Base-by-base conservation (phyloP, 2,797 vertebrate genomes). In the Pipistrellus pygmaeus region DNA sequence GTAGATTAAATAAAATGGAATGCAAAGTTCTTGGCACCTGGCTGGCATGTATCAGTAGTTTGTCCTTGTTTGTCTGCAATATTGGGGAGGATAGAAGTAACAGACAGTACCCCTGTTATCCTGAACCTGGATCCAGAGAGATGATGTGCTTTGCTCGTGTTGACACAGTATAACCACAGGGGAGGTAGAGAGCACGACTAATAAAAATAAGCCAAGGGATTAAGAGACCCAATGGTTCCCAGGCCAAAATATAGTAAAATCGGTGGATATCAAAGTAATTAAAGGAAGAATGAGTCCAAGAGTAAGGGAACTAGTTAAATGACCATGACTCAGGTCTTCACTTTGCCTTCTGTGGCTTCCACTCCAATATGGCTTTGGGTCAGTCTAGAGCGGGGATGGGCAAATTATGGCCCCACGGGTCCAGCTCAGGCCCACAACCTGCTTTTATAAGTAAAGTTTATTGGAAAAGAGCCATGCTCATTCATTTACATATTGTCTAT, bases 121-220 rank as follows among this genome's bases (percentile, higher is more conserved):
- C 60, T n/a, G 20, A 90, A 30, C n/a, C 64, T 68, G 15, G 38
- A 32, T 46, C 60, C 41, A 25, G 38, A 64, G 38, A 87, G 72
- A 27, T 38, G 35, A 69, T 0, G 0, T 88, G 71, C 66, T 73
- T 80, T 93, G 78, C 11, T 72, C 21, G 20, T n/a, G 12, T 48
- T 32, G 80, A 78, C 44, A 72, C 10, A 60, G 30, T 66, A 44
- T 88, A 83, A 62, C 21, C 12, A 64, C 3, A 82, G 85, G 27
- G 68, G 51, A 96, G 77, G 94, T 92, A 90, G 77, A 85, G 21
- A 97, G 87, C 55, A 46, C 69, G 94, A 85, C 81, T 92, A 94
- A 92, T 93, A 84, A 87, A 96, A 96, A 82, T 93, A 90, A 96
- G 60, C 77, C 94, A 73, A 84, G 90, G 90, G 88, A 97, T 91